phyloP scores from a whole-genome alignment of 2,888 invertebrate genomes.

The Drosophila gaucha region DNA sequence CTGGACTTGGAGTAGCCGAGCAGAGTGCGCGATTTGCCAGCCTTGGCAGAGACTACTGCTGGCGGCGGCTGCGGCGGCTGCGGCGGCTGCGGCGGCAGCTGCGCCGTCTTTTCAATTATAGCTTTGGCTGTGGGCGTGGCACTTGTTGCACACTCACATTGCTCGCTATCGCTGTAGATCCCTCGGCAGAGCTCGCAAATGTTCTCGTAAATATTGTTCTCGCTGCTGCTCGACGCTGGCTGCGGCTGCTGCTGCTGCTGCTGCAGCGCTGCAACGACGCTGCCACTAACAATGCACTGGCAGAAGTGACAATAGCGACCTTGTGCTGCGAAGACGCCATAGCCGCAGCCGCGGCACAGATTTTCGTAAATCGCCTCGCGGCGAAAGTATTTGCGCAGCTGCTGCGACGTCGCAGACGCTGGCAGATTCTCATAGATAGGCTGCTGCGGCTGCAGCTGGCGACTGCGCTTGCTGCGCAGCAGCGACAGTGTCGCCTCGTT shows the following conservation, averaged over 20 bases:
- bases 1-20: constrained; percentile 59
- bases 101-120: background rate
- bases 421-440: constrained; percentile 68
- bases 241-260: constrained; percentile 11
- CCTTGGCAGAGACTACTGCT: constrained; percentile 12
- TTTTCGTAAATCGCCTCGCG: constrained; percentile 82
- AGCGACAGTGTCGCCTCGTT: constrained; percentile 30
- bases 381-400: constrained; percentile 80
- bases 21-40: constrained; percentile 54
- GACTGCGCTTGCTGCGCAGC: constrained; percentile 44
- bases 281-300: constrained; percentile 81
- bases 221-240: constrained; percentile 17
- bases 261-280: constrained; percentile 49
- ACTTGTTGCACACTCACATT: constrained; percentile 63
- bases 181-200: constrained; percentile 82
- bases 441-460: constrained; percentile 40
- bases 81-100: background rate
- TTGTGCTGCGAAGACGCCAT: constrained; percentile 82
- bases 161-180: constrained; percentile 76
- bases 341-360: constrained; percentile 83
- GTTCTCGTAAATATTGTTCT: constrained; percentile 82
- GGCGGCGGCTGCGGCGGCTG: background rate
- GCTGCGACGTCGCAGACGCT: constrained; percentile 27
- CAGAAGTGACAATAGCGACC: constrained; percentile 83
- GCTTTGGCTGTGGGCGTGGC: constrained; percentile 10